Evolutionary conservation across 2,797 vertebrate species (phyloP).

Genomic region (Poeciliopsis infans): DNA sequence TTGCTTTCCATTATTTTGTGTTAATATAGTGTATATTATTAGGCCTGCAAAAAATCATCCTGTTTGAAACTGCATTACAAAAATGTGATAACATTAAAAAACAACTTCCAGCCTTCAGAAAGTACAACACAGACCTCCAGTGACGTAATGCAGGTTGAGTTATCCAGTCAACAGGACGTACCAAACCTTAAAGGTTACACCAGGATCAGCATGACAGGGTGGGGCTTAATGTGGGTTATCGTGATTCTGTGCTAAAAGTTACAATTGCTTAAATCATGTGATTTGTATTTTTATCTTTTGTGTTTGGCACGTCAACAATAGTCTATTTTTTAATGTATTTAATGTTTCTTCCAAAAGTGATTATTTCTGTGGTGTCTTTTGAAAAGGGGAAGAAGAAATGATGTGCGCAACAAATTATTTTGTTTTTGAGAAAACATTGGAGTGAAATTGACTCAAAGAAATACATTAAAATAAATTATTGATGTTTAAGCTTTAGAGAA

Average conservation of each 20-base stretch:
- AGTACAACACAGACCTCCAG: background rate
- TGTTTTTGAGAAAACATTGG: background rate
- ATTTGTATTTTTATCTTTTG: background rate
- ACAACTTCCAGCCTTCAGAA: background rate
- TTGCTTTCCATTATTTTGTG: background rate
- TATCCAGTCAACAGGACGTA: background rate
- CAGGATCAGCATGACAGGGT: background rate
- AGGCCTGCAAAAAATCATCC: background rate
- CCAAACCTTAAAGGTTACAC: background rate
- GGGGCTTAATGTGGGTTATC: background rate
- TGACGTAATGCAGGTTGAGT: background rate
- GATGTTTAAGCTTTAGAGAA: background rate
- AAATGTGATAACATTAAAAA: background rate
- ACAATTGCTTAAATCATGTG: background rate
- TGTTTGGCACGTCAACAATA: background rate
- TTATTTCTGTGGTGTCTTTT: background rate
- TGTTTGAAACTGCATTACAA: background rate
- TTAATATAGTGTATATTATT: background rate
- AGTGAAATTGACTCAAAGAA: background rate
- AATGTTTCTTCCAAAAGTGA: background rate
- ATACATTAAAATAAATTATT: too few relatives aligned
- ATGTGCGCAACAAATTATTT: background rate
- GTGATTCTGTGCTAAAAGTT: background rate
- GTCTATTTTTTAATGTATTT: background rate
- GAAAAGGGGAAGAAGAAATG: background rate